Percentiles rank a stretch among this genome's conserved stretches.
Conservation (phyloP, 2,113 vertebrate species). For the Monopterus albus region DNA sequence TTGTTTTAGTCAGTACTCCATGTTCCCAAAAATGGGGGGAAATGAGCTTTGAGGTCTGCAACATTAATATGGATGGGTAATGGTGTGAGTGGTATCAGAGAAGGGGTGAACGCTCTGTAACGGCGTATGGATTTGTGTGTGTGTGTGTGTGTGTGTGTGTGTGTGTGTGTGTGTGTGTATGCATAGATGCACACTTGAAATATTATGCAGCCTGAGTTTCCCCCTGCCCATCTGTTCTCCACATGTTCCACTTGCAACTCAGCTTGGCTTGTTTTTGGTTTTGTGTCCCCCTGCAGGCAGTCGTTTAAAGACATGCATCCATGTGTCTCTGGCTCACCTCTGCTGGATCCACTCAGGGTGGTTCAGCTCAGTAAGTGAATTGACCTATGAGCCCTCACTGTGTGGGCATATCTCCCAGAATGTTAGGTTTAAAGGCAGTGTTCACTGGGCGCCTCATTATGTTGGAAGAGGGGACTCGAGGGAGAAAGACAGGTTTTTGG, state of each 20-base stretch:
- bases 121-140: neutral
- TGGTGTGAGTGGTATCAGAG: neutral
- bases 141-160: conserved; percentile 5
- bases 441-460: conserved; percentile 66
- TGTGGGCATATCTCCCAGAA: conserved; percentile 71
- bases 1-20: conserved; percentile 5
- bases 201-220: conserved; percentile 42
- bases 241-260: conserved; percentile 56
- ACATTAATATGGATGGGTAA: conserved; percentile 21
- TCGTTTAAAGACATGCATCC: conserved; percentile 68
- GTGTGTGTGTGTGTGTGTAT: neutral
- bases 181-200: conserved; percentile 26
- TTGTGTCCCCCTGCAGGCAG: conserved; percentile 63
- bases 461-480: conserved; percentile 52
- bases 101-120: conserved; percentile 23
- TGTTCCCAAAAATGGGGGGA: neutral
- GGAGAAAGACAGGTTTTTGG: conserved; percentile 64
- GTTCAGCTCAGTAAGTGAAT: conserved; percentile 60
- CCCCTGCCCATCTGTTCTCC: conserved; percentile 64
- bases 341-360: conserved; percentile 45
- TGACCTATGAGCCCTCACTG: conserved; percentile 64
- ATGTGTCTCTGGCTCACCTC: conserved; percentile 65
- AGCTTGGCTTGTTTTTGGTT: conserved; percentile 64
- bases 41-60: conserved; percentile 22
- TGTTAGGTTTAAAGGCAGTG: conserved; percentile 40